These are phyloP conservation scores for Machimus rusticus DNA, from an alignment of 2,888 invertebrate genomes.

Conservation along the genomic window DNA sequence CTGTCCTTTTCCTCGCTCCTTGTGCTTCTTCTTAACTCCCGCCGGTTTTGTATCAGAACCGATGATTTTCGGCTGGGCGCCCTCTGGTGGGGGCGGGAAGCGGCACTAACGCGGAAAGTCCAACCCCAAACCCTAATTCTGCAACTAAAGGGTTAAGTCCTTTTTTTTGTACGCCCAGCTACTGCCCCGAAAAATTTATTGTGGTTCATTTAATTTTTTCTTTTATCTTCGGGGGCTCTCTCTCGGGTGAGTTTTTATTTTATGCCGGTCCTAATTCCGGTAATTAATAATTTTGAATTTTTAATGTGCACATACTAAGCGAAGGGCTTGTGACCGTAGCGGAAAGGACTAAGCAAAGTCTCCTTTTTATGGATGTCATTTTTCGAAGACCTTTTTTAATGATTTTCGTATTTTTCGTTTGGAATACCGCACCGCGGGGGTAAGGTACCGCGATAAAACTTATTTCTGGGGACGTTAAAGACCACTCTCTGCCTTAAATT, in stretches of 20 bases:
- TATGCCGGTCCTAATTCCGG: slow-evolving; percentile 46
- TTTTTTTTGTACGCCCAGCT: slow-evolving; percentile 27
- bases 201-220: slow-evolving; percentile 48
- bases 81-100: background rate
- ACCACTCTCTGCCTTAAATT: background rate
- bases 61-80: background rate
- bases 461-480: background rate
- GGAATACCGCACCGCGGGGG: background rate
- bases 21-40: slow-evolving; percentile 5
- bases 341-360: slow-evolving; percentile 37
- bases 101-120: background rate
- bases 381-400: slow-evolving; percentile 39
- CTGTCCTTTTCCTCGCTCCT: slow-evolving; percentile 36
- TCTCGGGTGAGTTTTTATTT: slow-evolving; percentile 42
- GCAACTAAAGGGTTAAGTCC: slow-evolving; percentile 18
- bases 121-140: background rate
- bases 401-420: slow-evolving; percentile 2
- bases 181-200: slow-evolving; percentile 43
- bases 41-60: background rate
- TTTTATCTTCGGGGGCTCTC: slow-evolving; percentile 44
- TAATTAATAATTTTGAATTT: slow-evolving; percentile 49
- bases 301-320: slow-evolving; percentile 45
- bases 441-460: background rate
- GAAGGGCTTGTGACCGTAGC: background rate
- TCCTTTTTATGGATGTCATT: slow-evolving; percentile 37